These are phyloP conservation scores for Aptenodytes patagonicus DNA, from an alignment of 2,113 vertebrate species.

Conservation along the genomic window DNA sequence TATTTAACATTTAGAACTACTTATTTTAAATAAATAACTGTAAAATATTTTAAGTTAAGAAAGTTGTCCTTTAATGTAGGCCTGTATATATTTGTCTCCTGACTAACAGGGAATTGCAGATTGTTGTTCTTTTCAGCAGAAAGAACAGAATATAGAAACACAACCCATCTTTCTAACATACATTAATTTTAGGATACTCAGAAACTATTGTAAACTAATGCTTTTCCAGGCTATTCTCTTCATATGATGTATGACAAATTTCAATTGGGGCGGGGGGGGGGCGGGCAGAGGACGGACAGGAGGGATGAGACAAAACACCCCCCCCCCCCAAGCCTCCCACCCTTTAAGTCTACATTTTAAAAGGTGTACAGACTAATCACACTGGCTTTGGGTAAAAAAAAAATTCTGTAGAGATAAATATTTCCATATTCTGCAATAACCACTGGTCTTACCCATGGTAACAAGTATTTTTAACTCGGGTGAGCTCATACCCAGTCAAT, in stretches of 20 bases:
- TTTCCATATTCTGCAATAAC: not conserved
- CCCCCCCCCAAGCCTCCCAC: not conserved
- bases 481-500: not conserved
- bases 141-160: not conserved
- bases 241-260: not conserved
- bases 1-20: not conserved
- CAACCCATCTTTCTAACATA: not conserved
- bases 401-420: not conserved
- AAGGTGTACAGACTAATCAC: not conserved
- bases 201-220: not conserved
- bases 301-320: too few relatives aligned
- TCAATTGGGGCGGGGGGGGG: fast-evolving
- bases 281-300: too few relatives aligned
- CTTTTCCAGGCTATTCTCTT: not conserved
- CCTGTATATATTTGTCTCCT: not conserved
- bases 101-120: not conserved
- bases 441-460: not conserved
- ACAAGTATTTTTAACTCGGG: not conserved
- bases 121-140: not conserved
- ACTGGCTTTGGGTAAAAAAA: not conserved
- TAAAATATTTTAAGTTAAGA: not conserved
- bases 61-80: not conserved
- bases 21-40: not conserved
- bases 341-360: not conserved
- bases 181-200: not conserved